Conservation (phyloP, 2,797 vertebrate species). For the Onychomys torridus region DNA sequence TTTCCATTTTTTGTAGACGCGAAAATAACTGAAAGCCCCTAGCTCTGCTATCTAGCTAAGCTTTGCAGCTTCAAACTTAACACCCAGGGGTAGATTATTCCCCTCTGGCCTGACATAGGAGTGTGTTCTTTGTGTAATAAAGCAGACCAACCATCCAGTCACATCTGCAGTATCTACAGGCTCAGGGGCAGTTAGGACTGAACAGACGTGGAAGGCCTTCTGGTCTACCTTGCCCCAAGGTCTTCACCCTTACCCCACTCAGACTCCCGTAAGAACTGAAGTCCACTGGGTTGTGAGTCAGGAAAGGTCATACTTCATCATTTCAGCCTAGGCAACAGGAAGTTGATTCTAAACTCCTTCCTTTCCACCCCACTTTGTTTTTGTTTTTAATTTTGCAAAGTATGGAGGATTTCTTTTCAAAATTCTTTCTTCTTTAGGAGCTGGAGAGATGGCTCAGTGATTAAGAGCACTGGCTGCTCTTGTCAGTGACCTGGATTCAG, state of each 20-base stretch:
- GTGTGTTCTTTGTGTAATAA: not conserved
- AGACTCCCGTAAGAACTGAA: not conserved
- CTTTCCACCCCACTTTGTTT: not conserved
- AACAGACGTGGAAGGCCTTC: not conserved
- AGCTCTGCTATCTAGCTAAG: slow-evolving; percentile 4
- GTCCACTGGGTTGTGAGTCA: not conserved
- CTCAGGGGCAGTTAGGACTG: not conserved
- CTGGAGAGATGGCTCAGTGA: not conserved
- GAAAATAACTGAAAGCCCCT: not conserved
- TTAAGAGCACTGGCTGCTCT: not conserved
- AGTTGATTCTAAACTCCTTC: slow-evolving; percentile 5
- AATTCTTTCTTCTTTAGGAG: not conserved
- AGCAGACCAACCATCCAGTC: not conserved
- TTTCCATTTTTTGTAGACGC: slow-evolving; percentile 56
- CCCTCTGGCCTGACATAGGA: not conserved
- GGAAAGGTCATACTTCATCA: not conserved
- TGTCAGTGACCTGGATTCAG: not conserved
- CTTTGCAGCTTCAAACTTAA: not conserved
- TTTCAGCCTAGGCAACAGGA: not conserved
- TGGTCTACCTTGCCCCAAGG: not conserved
- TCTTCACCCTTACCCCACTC: not conserved
- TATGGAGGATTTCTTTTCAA: not conserved
- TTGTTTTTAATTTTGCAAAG: not conserved
- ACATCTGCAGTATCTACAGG: not conserved
- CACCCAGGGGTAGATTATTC: not conserved